Percentiles rank a stretch among this genome's conserved stretches.
phyloP scores from a whole-genome alignment of 2,113 vertebrate species.

The Amblyornis subalaris region DNA sequence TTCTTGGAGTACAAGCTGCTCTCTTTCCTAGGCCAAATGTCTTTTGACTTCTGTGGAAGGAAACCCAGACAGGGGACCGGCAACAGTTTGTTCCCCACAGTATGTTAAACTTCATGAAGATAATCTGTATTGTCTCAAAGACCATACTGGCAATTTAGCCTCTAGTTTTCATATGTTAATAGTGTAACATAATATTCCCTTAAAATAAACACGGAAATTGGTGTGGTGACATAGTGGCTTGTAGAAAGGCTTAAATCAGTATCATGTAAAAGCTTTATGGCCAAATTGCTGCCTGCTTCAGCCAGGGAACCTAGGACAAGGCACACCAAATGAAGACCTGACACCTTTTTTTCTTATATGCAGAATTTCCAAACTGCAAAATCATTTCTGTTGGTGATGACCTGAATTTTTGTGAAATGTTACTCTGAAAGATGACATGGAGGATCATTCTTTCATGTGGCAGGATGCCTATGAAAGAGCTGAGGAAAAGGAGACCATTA shows the following conservation, averaged over 20 bases:
- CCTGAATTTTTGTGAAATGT: neutral
- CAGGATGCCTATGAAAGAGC: neutral
- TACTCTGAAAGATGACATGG: neutral
- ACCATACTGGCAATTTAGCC: neutral
- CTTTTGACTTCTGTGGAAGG: neutral
- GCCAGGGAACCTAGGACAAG: neutral
- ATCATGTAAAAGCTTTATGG: neutral
- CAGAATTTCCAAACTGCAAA: neutral
- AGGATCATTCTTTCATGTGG: neutral
- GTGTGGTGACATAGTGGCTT: neutral
- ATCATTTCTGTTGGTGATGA: neutral
- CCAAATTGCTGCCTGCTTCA: neutral
- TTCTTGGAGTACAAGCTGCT: neutral
- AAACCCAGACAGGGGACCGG: neutral
- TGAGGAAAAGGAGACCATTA: neutral
- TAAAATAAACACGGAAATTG: neutral
- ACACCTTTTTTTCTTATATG: neutral
- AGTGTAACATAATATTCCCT: neutral
- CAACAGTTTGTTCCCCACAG: neutral
- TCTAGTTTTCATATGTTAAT: neutral
- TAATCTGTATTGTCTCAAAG: neutral
- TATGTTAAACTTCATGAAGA: neutral
- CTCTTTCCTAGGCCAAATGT: neutral
- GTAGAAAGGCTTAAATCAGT: neutral
- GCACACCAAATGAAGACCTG: neutral